Evolutionary conservation across 2,113 vertebrate genomes (phyloP).

Genomic region (Neogobius melanostomus): DNA sequence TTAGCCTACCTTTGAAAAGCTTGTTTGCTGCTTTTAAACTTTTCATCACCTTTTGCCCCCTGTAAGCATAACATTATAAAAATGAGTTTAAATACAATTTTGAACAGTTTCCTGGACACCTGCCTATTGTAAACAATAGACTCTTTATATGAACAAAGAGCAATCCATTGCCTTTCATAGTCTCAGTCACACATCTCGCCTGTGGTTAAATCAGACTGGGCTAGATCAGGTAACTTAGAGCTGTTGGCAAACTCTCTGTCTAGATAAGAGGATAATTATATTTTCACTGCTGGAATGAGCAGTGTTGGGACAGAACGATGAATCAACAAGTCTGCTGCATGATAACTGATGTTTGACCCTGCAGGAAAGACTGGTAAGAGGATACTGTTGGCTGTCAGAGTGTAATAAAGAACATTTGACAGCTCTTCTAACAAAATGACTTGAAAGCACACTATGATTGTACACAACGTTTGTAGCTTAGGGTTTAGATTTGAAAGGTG

Average conservation of each 20-base stretch:
- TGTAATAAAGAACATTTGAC: conserved; percentile 50
- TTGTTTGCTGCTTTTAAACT: conserved; percentile 46
- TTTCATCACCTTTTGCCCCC: conserved; percentile 53
- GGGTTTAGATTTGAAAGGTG: too few species aligned
- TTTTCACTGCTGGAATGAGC: conserved; percentile 53
- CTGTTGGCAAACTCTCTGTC: conserved; percentile 64
- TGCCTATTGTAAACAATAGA: conserved; percentile 58
- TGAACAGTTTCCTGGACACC: conserved; percentile 41
- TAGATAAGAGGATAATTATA: conserved; percentile 52
- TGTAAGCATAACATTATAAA: conserved; percentile 12
- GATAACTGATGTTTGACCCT: conserved; percentile 31
- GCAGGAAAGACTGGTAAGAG: conserved; percentile 46
- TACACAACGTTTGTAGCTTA: neutral
- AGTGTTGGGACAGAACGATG: conserved; percentile 28
- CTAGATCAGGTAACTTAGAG: conserved; percentile 57
- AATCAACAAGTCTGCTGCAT: conserved; percentile 48
- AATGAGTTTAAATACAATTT: conserved; percentile 29
- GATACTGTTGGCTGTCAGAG: conserved; percentile 51
- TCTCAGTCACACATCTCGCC: conserved; percentile 32
- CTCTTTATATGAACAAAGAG: conserved; percentile 41
- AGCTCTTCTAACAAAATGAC: conserved; percentile 44
- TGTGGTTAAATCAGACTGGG: conserved; percentile 55
- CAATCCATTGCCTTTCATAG: conserved; percentile 32
- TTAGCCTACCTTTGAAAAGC: neutral
- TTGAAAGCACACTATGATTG: conserved; percentile 23